Evolutionary conservation across 2,797 vertebrate species (phyloP).

Genomic region (Ctenopoma multispine): DNA sequence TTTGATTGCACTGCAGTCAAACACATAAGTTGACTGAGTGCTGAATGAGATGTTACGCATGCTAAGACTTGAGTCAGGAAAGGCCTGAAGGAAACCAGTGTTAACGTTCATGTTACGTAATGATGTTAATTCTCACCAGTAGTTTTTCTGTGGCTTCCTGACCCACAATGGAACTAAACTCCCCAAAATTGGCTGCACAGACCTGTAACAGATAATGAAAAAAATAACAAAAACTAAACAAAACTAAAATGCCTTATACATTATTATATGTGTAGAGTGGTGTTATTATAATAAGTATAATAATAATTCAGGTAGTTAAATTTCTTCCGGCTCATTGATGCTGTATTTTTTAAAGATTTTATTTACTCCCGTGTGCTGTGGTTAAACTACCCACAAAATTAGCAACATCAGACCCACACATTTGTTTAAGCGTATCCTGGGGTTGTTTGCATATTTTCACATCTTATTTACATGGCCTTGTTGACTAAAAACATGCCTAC

Average conservation of each 20-base stretch:
- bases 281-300: background rate
- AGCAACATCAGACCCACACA: background rate
- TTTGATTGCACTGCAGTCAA: background rate
- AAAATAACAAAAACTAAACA: background rate
- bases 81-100: background rate
- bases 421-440: background rate
- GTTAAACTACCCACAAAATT: background rate
- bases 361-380: background rate
- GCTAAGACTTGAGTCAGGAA: background rate
- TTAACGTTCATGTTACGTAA: slow-evolving; percentile 1
- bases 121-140: slow-evolving; percentile 82
- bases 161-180: slow-evolving; percentile 93
- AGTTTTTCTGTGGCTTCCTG: slow-evolving; percentile 93
- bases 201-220: slow-evolving; percentile 79
- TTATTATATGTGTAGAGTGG: too few species aligned
- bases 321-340: background rate
- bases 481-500: background rate
- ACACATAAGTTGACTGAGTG: background rate
- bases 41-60: background rate
- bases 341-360: background rate
- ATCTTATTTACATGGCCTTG: background rate
- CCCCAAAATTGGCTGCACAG: slow-evolving; percentile 92
- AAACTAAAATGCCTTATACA: background rate
- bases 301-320: background rate
- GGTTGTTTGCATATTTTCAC: background rate